Conservation (phyloP, 2,113 vertebrate species). For the Chamaetylas fuelleborni region DNA sequence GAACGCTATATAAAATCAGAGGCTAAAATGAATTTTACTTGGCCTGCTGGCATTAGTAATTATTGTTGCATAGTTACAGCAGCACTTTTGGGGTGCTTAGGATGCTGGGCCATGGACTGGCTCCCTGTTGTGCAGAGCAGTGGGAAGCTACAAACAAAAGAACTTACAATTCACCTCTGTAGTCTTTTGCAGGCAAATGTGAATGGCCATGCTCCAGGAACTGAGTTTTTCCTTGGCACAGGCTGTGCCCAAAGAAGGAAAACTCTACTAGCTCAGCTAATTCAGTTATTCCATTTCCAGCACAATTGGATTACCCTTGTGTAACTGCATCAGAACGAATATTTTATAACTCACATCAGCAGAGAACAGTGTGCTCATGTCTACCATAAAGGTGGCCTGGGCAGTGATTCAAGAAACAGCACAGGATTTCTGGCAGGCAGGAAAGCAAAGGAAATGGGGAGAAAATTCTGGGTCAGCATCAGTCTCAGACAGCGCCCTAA, state of each 20-base stretch:
- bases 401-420: background rate
- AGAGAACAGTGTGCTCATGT: background rate
- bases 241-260: background rate
- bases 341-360: background rate
- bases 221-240: background rate
- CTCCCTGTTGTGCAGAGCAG: background rate
- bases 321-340: background rate
- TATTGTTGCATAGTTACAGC: background rate
- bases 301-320: background rate
- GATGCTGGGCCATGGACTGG: background rate
- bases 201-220: background rate
- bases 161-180: background rate
- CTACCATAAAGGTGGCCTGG: background rate
- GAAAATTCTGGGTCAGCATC: background rate
- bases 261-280: background rate
- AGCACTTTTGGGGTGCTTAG: background rate
- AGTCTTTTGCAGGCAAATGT: background rate
- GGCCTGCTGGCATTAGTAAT: background rate
- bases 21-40: background rate
- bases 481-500: background rate
- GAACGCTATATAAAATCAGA: background rate
- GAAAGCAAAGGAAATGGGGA: background rate
- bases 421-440: background rate
- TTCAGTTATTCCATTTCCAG: slow-evolving; percentile 34
- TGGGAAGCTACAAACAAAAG: background rate